Evolutionary conservation across 2,888 invertebrate species (phyloP), one percentile per base, ranked within the genome.

Genomic region (Cephus rjabovi): DNA sequence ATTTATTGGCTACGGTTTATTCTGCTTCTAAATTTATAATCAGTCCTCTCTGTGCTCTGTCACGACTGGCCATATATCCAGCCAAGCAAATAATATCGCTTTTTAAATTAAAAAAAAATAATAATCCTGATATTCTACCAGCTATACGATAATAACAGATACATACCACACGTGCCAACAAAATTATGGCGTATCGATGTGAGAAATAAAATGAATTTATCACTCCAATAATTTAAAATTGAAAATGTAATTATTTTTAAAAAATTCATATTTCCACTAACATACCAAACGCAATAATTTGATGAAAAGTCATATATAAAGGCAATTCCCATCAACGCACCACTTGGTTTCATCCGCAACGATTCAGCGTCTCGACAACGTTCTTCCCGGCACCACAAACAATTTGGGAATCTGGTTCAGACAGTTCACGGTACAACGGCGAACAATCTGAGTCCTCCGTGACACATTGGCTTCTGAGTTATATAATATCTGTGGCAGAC

Each of bases 391-490:
- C 23, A 56, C n/a, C 35, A 35, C 68, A 75, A 79, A 80, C 77
- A 79, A 79, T 82, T 81, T 81, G 73, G 75, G 76, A 80, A 84
- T 80, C 86, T 86, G 87, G 79, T 80, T 76, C 74, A 82, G 83
- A 83, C 86, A 86, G 86, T 81, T 78, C 76, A 69, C 74, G 77
- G 79, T 80, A 81, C 78, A 81, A 82, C 75, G 75, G 34, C 76
- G 77, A 74, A 79, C 74, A 75, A 80, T 81, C 79, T 81, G 76
- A 83, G 79, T 79, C 75, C 37, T 69, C 31, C 77, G 75, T 85
- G 86, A 87, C 87, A 87, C 87, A 85, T 87, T 84, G 86, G 84
- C 83, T 85, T 86, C 87, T 83, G 88, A 87, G 86, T 88, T 87
- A 84, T 86, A 84, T 82, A 86, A 83, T 87, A 86, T 89, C 89